These are phyloP conservation scores for Acleris emargana DNA, from an alignment of 2,888 invertebrate genomes.

Conservation along the genomic window DNA sequence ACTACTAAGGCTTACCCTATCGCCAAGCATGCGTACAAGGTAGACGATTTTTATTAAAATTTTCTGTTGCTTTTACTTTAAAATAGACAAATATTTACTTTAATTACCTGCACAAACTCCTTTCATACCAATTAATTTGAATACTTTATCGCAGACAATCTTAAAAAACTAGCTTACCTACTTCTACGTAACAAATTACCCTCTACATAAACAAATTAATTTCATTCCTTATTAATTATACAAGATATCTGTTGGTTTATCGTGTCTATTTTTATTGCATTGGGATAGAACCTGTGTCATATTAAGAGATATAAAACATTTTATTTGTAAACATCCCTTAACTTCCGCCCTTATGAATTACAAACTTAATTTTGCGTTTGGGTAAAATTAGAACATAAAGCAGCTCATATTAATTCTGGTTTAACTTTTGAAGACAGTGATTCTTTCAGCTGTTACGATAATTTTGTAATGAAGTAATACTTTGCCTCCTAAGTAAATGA, in stretches of 20 bases:
- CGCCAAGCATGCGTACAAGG: too few relatives aligned
- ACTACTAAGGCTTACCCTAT: too few relatives aligned
- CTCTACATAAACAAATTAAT: slow-evolving; percentile 22
- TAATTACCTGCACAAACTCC: not conserved
- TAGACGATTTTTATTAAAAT: too few relatives aligned
- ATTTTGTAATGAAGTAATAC: slow-evolving; percentile 22
- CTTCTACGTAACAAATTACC: slow-evolving; percentile 12
- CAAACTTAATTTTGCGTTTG: slow-evolving; percentile 23
- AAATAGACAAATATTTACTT: too few relatives aligned
- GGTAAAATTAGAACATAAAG: slow-evolving; percentile 34
- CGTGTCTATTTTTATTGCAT: slow-evolving; percentile 35
- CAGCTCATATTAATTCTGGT: not conserved
- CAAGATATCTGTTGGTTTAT: slow-evolving; percentile 28
- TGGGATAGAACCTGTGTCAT: slow-evolving; percentile 29
- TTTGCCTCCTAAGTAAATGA: slow-evolving; percentile 40
- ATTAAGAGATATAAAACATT: slow-evolving; percentile 46
- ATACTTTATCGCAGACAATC: not conserved
- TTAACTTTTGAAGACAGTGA: not conserved
- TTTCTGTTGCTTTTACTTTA: too few relatives aligned
- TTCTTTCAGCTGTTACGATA: not conserved
- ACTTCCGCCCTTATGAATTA: slow-evolving; percentile 47
- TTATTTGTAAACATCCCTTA: slow-evolving; percentile 47
- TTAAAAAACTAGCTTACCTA: not conserved
- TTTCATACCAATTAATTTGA: slow-evolving; percentile 5
- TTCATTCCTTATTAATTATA: slow-evolving; percentile 30